Base-by-base conservation (phyloP, 2,888 invertebrate genomes). In the Ormyrus thymus region DNA sequence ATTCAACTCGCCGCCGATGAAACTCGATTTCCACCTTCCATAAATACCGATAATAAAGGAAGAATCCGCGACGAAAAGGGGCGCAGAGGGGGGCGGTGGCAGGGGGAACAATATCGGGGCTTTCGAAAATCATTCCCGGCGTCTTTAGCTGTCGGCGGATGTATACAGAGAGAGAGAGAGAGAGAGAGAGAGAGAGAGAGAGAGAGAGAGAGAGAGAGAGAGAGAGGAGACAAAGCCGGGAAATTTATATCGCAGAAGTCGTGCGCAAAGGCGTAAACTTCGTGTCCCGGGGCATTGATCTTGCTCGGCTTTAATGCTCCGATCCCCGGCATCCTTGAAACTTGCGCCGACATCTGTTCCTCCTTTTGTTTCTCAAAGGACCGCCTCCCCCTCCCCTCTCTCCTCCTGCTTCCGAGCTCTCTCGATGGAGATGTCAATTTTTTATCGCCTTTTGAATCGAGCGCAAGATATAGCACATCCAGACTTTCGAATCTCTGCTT, bases 381-480 rank as follows among this genome's bases (percentile, higher is more conserved):
- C 6, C 43, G 51, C 68, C 43, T n/a, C 29, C 43, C 13, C 48
- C 15, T 46, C 15, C 48, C 8, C 48, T 59, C 29, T 9, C 29
- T 10, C 48, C 58, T 59, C 48, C 48, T 64, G 15, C 29, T 6
- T 29, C 13, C 45, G 65, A 65, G 8, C 10, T 11, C 29, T 29
- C 10, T 13, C n/a, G 58, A 62, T 7, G 61, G 68, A 55, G 69
- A 76, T 45, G 69, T 76, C 76, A 76, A 69, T 76, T 76, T 76
- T 76, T 76, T 76, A 76, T 76, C 76, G 61, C 65, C 58, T 58
- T 74, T 74, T 69, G 55, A 69, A 46, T 48, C 51, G 29, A 50
- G 29, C 56, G 10, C 11, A 9, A 8, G 51, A 51, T 56, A 56
- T 11, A 56, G n/a, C 4, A 43, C 61, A n/a, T 29, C 29, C 8